Evolutionary conservation across 2,888 invertebrate species (phyloP).

Genomic region (Lithophane semibrunnea): DNA sequence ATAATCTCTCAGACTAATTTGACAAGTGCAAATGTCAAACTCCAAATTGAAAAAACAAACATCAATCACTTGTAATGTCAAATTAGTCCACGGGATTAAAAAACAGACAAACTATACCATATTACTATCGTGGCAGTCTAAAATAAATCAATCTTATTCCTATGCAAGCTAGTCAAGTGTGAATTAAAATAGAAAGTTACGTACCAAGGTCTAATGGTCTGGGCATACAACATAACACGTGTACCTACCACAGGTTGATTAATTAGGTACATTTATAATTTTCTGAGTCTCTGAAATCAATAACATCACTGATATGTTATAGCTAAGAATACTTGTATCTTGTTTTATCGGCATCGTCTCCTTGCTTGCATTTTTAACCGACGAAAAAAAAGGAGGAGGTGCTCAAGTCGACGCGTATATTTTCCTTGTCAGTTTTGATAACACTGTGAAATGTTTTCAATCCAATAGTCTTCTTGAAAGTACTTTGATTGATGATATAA

Average conservation of each 20-base stretch:
- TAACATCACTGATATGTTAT: constrained; percentile 19
- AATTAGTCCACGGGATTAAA: no score
- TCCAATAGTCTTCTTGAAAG: neutral
- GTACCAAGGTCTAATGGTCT: constrained; percentile 58
- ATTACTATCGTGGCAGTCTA: neutral
- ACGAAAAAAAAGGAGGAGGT: no score
- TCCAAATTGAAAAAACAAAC: no score
- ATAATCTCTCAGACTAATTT: no score
- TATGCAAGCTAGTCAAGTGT: constrained; percentile 49
- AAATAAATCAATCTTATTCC: constrained; percentile 25
- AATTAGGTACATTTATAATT: neutral
- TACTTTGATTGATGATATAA: neutral
- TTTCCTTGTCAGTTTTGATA: neutral
- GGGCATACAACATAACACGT: constrained; percentile 22
- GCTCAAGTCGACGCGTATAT: no score
- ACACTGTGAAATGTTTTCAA: no score
- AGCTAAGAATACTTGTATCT: neutral
- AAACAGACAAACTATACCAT: no score
- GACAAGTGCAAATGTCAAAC: no score
- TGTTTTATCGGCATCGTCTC: neutral
- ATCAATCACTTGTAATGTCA: no score
- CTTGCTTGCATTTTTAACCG: neutral
- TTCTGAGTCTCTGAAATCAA: constrained; percentile 3
- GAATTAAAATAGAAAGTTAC: constrained; percentile 60
- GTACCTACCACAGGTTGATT: constrained; percentile 30